These are phyloP conservation scores for Lateolabrax maculatus DNA, from an alignment of 2,797 vertebrate genomes.

Conservation along the genomic window DNA sequence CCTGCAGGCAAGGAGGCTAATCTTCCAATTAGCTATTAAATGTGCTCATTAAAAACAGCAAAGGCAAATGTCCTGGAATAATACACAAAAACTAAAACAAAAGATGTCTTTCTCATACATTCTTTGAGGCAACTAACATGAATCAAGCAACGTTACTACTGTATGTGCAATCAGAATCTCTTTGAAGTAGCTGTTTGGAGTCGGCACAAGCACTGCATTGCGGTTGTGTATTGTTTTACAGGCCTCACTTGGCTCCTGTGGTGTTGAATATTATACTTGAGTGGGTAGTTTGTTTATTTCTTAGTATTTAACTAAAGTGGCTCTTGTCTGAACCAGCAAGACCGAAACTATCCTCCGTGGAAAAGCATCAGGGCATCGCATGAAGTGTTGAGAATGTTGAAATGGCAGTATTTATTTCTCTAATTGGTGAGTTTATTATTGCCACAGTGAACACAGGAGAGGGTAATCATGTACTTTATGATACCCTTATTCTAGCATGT, in stretches of 20 bases:
- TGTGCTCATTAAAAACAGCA: constrained; percentile 76
- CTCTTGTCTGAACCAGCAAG: constrained; percentile 8
- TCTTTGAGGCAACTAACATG: constrained; percentile 45
- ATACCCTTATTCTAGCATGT: background rate
- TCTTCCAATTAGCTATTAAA: constrained; percentile 81
- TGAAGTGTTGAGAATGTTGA: background rate
- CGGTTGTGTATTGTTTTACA: constrained; percentile 38
- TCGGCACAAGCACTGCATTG: constrained; percentile 12
- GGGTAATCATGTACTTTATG: constrained; percentile 32
- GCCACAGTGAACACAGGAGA: constrained; percentile 10
- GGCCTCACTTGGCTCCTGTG: constrained; percentile 41
- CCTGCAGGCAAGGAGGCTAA: constrained; percentile 71
- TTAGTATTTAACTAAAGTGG: constrained; percentile 36
- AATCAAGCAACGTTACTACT: constrained; percentile 17
- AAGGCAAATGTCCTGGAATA: constrained; percentile 73
- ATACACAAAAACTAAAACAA: constrained; percentile 58
- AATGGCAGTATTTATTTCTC: constrained; percentile 31
- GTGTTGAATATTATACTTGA: constrained; percentile 41
- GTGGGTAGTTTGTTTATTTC: constrained; percentile 58
- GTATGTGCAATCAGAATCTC: constrained; percentile 27
- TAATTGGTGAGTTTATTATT: constrained; percentile 42
- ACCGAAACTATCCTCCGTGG: constrained; percentile 18
- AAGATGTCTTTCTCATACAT: constrained; percentile 53
- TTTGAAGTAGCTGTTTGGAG: constrained; percentile 52
- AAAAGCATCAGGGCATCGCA: constrained; percentile 12